Percentiles rank a stretch among this genome's conserved stretches.
Conservation (phyloP, 1,140 invertebrate genomes). For the Laodelphax striatellus region DNA sequence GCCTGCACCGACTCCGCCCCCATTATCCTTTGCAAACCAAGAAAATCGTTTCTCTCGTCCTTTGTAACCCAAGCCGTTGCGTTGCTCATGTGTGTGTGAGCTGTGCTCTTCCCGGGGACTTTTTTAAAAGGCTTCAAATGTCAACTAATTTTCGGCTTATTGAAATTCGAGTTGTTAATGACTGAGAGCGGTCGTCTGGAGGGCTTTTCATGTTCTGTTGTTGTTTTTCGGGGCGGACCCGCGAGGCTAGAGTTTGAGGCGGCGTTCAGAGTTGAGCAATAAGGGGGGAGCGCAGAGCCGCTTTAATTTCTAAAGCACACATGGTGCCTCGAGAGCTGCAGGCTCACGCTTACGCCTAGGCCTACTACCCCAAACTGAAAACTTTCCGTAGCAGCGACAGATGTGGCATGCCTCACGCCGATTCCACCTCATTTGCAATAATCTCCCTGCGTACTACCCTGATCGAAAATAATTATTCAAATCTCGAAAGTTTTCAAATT, state of each 20-base stretch:
- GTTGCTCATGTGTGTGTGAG: not conserved
- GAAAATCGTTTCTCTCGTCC: not conserved
- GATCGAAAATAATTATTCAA: too few species aligned
- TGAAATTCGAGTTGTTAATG: slow-evolving; percentile 16
- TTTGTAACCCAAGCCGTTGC: slow-evolving; percentile 1
- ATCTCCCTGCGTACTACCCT: too few species aligned
- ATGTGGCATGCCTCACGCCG: too few species aligned
- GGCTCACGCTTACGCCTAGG: not conserved
- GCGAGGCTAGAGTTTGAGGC: not conserved
- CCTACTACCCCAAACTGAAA: too few species aligned
- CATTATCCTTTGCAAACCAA: not conserved
- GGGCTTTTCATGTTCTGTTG: not conserved
- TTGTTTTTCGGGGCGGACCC: slow-evolving; percentile 13
- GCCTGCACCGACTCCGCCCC: not conserved
- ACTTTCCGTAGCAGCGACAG: too few species aligned
- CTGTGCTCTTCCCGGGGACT: not conserved
- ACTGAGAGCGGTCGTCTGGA: slow-evolving; percentile 6
- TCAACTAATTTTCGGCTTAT: slow-evolving; percentile 15
- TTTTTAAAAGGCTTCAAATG: slow-evolving; percentile 8
- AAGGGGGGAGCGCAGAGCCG: not conserved
- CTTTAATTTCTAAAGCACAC: slow-evolving; percentile 1
- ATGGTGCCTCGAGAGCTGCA: not conserved
- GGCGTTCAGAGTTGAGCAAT: too few species aligned
- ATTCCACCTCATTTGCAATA: too few species aligned
- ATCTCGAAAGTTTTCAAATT: too few species aligned